Percentiles rank a stretch among this genome's conserved stretches.
Evolutionary conservation across 64 coral and sea anemone species (phyloP).

Genomic region (Pocillopora verrucosa): DNA sequence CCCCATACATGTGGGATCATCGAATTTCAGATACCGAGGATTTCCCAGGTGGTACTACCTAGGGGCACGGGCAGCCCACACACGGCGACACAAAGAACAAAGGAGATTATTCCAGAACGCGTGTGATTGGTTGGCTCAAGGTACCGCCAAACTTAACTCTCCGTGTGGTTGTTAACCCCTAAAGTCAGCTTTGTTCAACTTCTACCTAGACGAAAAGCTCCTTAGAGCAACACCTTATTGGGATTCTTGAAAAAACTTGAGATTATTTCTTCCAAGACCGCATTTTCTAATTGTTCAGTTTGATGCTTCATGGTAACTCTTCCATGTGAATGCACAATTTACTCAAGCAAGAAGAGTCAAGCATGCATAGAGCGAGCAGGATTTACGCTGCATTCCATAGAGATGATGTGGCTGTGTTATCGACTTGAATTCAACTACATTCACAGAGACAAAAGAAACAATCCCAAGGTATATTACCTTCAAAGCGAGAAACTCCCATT

Average conservation of each 20-base stretch:
- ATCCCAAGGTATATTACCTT: background rate
- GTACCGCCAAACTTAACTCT: constrained; percentile 29
- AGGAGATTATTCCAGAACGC: constrained; percentile 5
- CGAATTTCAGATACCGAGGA: constrained; percentile 13
- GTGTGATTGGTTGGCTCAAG: constrained; percentile 21
- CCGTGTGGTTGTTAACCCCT: background rate
- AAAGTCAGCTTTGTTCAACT: background rate
- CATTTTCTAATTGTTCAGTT: constrained; percentile 26
- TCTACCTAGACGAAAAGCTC: background rate
- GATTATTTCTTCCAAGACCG: background rate
- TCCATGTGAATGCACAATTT: constrained; percentile 16
- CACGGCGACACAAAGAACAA: constrained; percentile 29
- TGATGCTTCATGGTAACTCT: background rate
- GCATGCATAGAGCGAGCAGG: constrained; percentile 23
- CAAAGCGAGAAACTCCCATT: background rate
- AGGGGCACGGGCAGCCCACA: background rate
- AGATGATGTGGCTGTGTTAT: constrained; percentile 37
- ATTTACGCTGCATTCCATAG: constrained; percentile 29
- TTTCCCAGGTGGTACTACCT: constrained; percentile 43
- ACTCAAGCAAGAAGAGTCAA: constrained; percentile 31
- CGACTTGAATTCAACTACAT: constrained; percentile 40
- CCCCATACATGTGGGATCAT: background rate
- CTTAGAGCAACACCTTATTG: background rate
- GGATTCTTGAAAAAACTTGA: background rate
- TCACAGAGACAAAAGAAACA: background rate